Percentiles rank a stretch among this genome's conserved stretches.
Conservation (phyloP, 2,797 vertebrate genomes). For the Acanthiza pusilla region DNA sequence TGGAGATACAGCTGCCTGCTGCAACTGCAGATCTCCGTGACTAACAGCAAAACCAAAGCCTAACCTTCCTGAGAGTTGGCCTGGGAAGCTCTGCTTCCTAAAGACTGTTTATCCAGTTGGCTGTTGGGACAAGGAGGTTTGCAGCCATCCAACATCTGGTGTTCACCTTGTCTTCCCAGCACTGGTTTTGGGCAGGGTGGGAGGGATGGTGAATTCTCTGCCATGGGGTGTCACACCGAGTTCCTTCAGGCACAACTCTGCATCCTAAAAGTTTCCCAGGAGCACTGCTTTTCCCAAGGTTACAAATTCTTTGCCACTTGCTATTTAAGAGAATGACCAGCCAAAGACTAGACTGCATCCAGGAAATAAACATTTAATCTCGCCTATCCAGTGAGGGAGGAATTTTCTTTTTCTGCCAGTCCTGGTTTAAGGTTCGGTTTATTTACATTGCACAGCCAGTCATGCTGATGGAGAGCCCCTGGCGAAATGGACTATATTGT, state of each 20-base stretch:
- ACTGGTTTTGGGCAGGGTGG: neutral
- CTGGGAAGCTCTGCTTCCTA: neutral
- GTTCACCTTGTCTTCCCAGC: neutral
- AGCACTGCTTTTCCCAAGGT: neutral
- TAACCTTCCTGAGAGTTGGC: neutral
- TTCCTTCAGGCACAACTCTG: neutral
- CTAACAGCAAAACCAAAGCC: neutral
- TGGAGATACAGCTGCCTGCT: neutral
- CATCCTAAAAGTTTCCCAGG: neutral
- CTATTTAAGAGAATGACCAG: neutral
- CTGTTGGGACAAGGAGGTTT: neutral
- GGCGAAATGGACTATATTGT: neutral
- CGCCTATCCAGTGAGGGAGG: neutral
- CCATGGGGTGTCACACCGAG: fast-evolving
- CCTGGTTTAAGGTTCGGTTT: neutral
- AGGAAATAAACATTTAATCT: neutral
- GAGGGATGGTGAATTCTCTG: neutral
- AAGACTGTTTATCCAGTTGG: neutral
- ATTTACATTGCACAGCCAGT: neutral
- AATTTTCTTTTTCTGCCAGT: neutral
- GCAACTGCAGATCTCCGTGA: neutral
- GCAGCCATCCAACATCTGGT: neutral
- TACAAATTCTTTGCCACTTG: neutral
- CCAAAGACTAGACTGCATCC: neutral
- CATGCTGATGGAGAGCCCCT: neutral